Percentiles rank a stretch among this genome's conserved stretches.
Conservation (phyloP, 2,113 vertebrate genomes). For the Sterrhoptilus dennistouni region DNA sequence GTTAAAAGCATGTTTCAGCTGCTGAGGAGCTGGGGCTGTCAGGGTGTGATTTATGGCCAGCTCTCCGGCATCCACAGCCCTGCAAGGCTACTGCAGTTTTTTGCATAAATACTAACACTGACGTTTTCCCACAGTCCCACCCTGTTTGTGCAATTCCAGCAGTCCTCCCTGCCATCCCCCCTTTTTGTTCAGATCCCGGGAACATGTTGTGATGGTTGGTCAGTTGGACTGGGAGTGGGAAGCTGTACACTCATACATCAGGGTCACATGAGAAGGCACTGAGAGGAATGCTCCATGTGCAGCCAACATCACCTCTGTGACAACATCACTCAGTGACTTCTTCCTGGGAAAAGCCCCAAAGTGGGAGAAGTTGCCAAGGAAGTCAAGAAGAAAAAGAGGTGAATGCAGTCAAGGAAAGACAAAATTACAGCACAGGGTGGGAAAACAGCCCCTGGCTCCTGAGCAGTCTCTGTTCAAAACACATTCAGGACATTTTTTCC, state of each 20-base stretch:
- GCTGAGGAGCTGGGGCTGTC: neutral
- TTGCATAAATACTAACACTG: conserved; percentile 39
- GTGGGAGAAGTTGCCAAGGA: neutral
- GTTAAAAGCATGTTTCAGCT: conserved; percentile 24
- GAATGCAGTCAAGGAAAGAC: neutral
- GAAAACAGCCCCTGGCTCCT: neutral
- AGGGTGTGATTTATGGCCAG: conserved; percentile 39
- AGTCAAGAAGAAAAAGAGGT: neutral
- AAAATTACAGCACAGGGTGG: neutral
- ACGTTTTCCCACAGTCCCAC: conserved; percentile 30
- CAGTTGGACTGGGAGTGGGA: neutral
- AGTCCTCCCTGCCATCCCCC: neutral
- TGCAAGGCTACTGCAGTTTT: conserved; percentile 55
- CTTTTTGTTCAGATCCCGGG: neutral
- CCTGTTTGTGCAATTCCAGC: neutral
- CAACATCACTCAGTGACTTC: neutral
- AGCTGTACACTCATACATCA: neutral
- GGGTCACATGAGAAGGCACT: neutral
- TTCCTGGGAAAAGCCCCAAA: neutral
- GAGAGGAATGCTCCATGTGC: neutral
- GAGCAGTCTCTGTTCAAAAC: neutral
- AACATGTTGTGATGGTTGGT: fast-evolving
- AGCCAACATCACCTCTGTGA: neutral
- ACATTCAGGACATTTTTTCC: neutral
- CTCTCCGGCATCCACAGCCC: conserved; percentile 7